Base-by-base conservation (phyloP, 2,113 vertebrate species). In the Rhineura floridana region DNA sequence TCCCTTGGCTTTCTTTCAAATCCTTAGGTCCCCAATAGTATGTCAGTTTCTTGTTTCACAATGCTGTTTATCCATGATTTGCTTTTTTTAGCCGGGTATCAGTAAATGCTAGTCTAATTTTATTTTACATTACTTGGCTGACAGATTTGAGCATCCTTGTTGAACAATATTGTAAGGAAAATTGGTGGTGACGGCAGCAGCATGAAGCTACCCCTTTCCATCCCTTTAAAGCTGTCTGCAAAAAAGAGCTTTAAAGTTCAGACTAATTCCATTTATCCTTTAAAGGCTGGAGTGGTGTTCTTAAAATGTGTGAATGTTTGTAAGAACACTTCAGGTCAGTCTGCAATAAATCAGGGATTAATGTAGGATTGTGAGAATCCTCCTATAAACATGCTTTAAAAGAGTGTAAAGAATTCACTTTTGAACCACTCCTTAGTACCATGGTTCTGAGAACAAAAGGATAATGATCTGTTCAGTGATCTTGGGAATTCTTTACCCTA, bases 1-100 rank as follows among this genome's bases (percentile, higher is more conserved):
- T 93, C 44, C 11, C 23, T 80, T 79, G 87, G 70, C 36, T 93
- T 48, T 82, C 33, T 87, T 95, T 90, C 73, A 86, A 67, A 89
- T 72, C 62, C 8, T 89, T 83, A 79, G 28, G 42, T 1, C 0
- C 46, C 12, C 81, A 28, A 1, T 80, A 19, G 1, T 62, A 1
- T 81, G 10, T 76, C 86, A 62, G 55, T 83, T 90, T 50, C 62
- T 50, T 7, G 17, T 30, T 89, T 42, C 6, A 19, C 17, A 87
- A 9, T 87, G 25, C 62, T 81, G n/a, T 75, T 91, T 78, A 73
- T 83, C 86, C 69, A 36, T 81, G 78, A 84, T 10, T 33, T 50
- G 3, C 52, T 62, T 84, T 77, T 75, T 88, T 6, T 88, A 79
- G 36, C 6, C 55, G 28, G 62, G 11, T 33, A 39, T 88, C 23